Evolutionary conservation across 2,113 vertebrate genomes (phyloP), one percentile per base, ranked within the genome.

Genomic region (Poeciliopsis prolifica): DNA sequence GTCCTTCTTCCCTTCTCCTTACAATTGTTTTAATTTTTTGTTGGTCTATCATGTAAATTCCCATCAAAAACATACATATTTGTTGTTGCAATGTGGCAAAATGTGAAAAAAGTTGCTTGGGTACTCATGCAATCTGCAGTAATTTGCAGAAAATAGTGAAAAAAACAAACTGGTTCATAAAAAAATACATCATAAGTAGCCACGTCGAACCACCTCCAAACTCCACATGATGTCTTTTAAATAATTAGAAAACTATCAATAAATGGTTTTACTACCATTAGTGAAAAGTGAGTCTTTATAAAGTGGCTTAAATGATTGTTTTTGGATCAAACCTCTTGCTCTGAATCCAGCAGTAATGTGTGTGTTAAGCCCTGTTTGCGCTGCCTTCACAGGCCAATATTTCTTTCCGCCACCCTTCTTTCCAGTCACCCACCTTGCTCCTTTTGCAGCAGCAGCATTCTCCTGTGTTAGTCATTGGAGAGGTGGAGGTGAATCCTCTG

Each of bases 401-500:
- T 58, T 54, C 22, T 24, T 17, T 54, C 51, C 22, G 8, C 51
- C 44, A 62, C 8, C 22, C 65, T n/a, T 26, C 65, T 67, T 51
- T 33, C 60, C 26, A 24, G 54, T 40, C 22, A 1, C 33, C 84
- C 60, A 58, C 71, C 62, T 75, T 68, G 15, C 74, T 81, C 76
- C 74, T 63, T 78, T 74, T 61, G 79, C 73, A 83, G 79, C 84
- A 85, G 74, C 73, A 68, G 77, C 73, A 83, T 77, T 76, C 71
- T 68, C 75, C 61, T 79, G 72, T 72, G 81, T 80, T 84, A 76
- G 79, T 75, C 75, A 83, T 71, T 40, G 74, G 76, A 28, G 60
- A 79, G 71, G 79, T 86, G 82, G 78, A 85, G 89, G 88, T 90
- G 79, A 87, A 79, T 83, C 80, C 72, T 83, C 85, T 77, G 89